Conservation (phyloP, 2,113 vertebrate species). For the Bos indicus region DNA sequence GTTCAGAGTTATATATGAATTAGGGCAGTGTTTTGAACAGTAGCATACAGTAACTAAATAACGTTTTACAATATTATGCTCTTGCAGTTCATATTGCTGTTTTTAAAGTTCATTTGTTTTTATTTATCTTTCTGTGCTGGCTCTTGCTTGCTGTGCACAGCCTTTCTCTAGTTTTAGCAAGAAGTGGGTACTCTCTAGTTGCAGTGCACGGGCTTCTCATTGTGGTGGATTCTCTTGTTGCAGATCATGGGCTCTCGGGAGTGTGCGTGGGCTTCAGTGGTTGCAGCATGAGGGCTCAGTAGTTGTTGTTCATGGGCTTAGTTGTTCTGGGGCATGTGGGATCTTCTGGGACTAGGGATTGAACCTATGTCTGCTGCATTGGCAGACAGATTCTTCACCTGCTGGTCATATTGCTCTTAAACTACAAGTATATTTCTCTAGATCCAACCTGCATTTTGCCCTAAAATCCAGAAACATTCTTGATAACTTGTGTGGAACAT, state of each 20-base stretch:
- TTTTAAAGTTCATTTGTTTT: not conserved
- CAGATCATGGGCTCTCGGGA: not conserved
- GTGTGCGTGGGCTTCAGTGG: not conserved
- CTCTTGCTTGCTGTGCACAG: not conserved
- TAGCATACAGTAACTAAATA: not conserved
- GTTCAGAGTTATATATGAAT: not conserved
- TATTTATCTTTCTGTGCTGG: not conserved
- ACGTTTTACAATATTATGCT: not conserved
- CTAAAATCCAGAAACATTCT: not conserved
- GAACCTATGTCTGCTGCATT: not conserved
- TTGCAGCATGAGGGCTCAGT: not conserved
- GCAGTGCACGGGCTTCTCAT: not conserved
- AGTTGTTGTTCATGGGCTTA: not conserved
- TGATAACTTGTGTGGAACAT: not conserved
- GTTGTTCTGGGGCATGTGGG: not conserved
- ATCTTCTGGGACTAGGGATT: not conserved
- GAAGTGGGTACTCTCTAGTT: not conserved
- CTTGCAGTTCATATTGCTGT: not conserved
- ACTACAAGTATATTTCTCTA: not conserved
- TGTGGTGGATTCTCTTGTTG: not conserved
- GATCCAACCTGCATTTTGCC: conserved; percentile 2
- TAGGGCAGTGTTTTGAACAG: not conserved
- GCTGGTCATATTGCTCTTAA: not conserved
- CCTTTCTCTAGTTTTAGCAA: not conserved
- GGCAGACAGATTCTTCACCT: not conserved